These are phyloP conservation scores for Papilio polytes DNA, from an alignment of 1,140 invertebrate genomes.

Conservation along the genomic window DNA sequence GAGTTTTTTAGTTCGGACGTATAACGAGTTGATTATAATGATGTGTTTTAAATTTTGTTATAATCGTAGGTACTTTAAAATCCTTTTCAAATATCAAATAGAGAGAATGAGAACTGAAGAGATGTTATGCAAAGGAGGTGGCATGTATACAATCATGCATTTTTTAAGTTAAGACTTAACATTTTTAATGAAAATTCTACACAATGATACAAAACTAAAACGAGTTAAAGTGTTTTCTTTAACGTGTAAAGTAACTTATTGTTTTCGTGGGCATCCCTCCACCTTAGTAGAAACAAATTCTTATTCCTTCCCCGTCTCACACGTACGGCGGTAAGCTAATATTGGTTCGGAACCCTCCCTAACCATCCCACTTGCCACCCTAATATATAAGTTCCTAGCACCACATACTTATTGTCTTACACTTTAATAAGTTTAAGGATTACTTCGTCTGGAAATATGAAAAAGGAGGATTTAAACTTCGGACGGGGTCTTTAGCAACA, in stretches of 20 bases:
- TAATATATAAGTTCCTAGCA: conserved; percentile 36
- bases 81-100: no score
- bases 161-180: no score
- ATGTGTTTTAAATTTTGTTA: no score
- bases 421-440: conserved; percentile 40
- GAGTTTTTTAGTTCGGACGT: no score
- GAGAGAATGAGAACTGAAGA: background rate
- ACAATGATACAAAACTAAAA: background rate
- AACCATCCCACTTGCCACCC: conserved; percentile 42
- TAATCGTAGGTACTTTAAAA: no score
- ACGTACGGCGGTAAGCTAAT: conserved; percentile 61
- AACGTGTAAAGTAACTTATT: conserved; percentile 26
- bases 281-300: conserved; percentile 47
- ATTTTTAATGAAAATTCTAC: background rate
- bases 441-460: conserved; percentile 43
- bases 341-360: conserved; percentile 53
- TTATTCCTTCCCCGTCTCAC: conserved; percentile 56
- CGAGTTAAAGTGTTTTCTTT: conserved; percentile 9
- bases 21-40: no score
- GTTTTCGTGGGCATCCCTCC: conserved; percentile 24
- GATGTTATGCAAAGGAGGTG: no score
- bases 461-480: conserved; percentile 54
- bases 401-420: conserved; percentile 38
- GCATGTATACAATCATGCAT: no score
- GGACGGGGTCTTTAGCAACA: conserved; percentile 59